Evolutionary conservation across 2,797 vertebrate genomes (phyloP), one percentile per base, ranked within the genome.

Genomic region (Leuciscus waleckii): DNA sequence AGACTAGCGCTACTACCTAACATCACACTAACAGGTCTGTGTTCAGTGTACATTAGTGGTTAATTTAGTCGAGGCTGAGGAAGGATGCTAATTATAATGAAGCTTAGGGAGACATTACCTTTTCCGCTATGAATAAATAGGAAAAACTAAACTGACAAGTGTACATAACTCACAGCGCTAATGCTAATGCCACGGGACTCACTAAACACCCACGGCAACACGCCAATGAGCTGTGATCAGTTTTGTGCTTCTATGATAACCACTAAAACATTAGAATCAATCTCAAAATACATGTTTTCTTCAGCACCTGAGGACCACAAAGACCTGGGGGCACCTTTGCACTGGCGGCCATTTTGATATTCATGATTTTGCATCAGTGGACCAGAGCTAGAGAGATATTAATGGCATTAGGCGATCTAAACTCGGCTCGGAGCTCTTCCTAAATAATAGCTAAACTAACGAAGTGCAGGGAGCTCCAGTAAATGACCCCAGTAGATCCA

Each of bases 401-500:
- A 86, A 90, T 86, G 70, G 46, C 37, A 84, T 37, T 35, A 29
- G 87, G 23, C 19, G n/a, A n/a, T 76, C 67, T 75, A 61, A 82
- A 74, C 43, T 54, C 58, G 3, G 79, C 80, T 73, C 7, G 46
- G 32, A 83, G 65, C 19, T 35, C 67, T 56, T 79, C 73, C 82
- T 86, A 86, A 86, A 86, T 90, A 87, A 90, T 71, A 70, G 79
- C 76, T 75, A 78, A 32, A 80, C 81, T 86, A 88, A 88, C 84
- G 23, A 84, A 87, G 82, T 82, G 93, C 91, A 92, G 91, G 92
- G 91, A 93, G 92, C 88, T 92, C 49, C 26, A 10, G 21, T 63
- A 93, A 94, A 94, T 94, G 94, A 95, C 94, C 94, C 93, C 92
- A 91, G 91, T 91, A 93, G 92, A 92, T 91, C 93, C 91, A 91